These are phyloP conservation scores for Tipula unca DNA, from an alignment of 2,888 invertebrate species.

Conservation along the genomic window DNA sequence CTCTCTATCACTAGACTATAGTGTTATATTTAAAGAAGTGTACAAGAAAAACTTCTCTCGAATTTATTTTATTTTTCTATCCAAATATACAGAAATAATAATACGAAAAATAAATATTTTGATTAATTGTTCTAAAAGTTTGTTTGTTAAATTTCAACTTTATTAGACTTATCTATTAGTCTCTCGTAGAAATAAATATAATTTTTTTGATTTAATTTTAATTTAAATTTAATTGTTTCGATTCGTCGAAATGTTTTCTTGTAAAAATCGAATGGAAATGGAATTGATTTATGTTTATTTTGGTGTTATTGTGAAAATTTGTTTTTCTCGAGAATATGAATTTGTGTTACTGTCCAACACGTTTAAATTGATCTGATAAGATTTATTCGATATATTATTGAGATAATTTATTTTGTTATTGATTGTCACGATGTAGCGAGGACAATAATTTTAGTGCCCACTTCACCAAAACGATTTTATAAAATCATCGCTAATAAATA, in stretches of 20 bases:
- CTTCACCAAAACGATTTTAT: not conserved
- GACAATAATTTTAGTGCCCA: not conserved
- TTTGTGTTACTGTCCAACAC: not conserved
- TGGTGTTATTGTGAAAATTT: not conserved
- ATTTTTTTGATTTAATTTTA: not conserved
- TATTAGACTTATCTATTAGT: not conserved
- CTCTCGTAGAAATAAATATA: not conserved
- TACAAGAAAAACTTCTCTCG: not conserved
- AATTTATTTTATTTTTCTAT: no score
- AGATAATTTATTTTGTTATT: not conserved
- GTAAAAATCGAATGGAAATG: not conserved
- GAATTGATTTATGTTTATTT: not conserved
- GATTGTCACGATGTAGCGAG: not conserved
- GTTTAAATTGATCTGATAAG: not conserved
- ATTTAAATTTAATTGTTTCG: not conserved
- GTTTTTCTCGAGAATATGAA: not conserved
- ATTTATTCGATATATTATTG: not conserved
- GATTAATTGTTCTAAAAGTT: not conserved
- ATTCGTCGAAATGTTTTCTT: not conserved
- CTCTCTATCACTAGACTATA: not conserved
- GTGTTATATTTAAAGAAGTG: not conserved
- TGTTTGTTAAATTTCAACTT: not conserved
- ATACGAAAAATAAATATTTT: not conserved
- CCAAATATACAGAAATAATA: not conserved
- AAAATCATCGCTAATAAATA: no score